These are phyloP conservation scores for Blastomussa wellsi DNA, from an alignment of 92 coral and sea anemone species.

Conservation along the genomic window DNA sequence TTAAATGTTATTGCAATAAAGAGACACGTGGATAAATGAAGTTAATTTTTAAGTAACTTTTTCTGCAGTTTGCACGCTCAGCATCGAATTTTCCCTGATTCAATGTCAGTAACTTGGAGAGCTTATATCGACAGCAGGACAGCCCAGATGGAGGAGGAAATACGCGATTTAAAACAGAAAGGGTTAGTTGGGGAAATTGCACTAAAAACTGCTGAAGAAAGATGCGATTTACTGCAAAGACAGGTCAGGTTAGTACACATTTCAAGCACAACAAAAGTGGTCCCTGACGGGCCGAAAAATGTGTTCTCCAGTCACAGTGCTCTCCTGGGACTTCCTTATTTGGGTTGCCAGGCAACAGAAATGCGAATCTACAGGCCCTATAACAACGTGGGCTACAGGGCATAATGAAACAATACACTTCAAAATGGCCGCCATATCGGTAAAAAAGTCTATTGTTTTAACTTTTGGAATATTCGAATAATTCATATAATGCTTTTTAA, in stretches of 20 bases:
- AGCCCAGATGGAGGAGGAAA: neutral
- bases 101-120: conserved; percentile 11
- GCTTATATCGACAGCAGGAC: conserved; percentile 1
- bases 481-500: too few species aligned
- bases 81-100: neutral
- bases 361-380: neutral
- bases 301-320: too few species aligned
- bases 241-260: neutral
- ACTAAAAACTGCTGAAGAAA: neutral
- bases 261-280: neutral
- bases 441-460: too few species aligned
- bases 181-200: neutral
- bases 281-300: neutral
- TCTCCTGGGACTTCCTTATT: neutral
- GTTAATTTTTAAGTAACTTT: too few species aligned
- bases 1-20: too few species aligned
- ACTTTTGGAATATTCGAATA: neutral
- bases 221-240: neutral
- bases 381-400: neutral
- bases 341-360: neutral
- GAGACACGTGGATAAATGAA: too few species aligned
- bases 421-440: too few species aligned
- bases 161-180: neutral
- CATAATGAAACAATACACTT: too few species aligned
- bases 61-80: neutral